Conservation (phyloP, 2,888 invertebrate species). For the Tenthredo livida region DNA sequence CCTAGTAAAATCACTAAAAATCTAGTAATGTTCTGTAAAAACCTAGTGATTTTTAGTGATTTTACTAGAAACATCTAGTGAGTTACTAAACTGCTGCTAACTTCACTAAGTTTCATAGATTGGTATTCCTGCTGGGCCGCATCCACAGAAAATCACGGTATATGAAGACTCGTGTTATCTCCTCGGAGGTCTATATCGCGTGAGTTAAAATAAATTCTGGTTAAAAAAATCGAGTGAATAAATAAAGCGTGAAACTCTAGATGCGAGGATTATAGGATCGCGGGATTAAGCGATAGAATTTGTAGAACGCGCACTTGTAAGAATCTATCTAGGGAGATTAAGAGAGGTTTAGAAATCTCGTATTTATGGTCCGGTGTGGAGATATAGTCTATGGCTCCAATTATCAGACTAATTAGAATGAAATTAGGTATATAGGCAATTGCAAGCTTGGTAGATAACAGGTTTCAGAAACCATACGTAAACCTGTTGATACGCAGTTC, state of each 20-base stretch:
- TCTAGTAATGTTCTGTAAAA: too few species aligned
- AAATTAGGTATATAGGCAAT: neutral
- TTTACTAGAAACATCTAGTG: too few species aligned
- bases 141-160: too few species aligned
- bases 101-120: too few species aligned
- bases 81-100: too few species aligned
- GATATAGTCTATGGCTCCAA: neutral
- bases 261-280: neutral
- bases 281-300: neutral
- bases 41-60: too few species aligned
- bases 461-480: constrained; percentile 55
- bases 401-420: neutral
- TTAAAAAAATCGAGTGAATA: neutral
- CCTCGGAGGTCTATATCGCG: neutral
- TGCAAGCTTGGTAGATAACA: constrained; percentile 1
- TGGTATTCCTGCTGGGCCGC: too few species aligned
- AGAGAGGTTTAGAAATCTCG: neutral
- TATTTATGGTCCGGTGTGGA: neutral
- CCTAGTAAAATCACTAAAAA: too few species aligned
- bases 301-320: neutral
- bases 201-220: neutral
- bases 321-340: neutral
- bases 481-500: constrained; percentile 46
- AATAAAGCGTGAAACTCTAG: neutral
- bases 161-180: too few species aligned